A percentile compares a stretch with the other conserved stretches of the same genome.
These are phyloP conservation scores for Desmodus rotundus DNA, from an alignment of 2,113 vertebrate genomes.

Conservation along the genomic window DNA sequence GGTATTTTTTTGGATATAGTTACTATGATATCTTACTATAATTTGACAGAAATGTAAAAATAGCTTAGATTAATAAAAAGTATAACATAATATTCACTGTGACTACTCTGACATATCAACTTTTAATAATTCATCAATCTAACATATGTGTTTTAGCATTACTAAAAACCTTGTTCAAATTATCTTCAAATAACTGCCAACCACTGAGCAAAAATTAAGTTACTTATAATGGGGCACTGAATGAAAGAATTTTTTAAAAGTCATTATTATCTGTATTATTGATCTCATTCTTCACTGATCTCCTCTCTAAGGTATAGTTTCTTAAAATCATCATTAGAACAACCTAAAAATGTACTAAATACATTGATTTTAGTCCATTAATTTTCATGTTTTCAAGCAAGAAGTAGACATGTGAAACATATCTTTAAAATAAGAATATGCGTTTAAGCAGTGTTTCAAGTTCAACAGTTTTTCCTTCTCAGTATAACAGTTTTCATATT, in stretches of 20 bases:
- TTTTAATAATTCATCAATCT: conserved; percentile 18
- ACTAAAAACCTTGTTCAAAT: neutral
- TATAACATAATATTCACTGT: neutral
- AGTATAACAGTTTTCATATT: neutral
- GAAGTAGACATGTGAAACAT: neutral
- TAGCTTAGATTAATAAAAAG: neutral
- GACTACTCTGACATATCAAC: neutral
- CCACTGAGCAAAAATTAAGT: neutral
- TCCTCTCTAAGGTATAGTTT: neutral
- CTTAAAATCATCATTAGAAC: neutral
- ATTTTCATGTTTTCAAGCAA: neutral
- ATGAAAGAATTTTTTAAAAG: neutral
- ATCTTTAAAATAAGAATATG: neutral
- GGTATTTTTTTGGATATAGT: neutral
- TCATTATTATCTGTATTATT: neutral
- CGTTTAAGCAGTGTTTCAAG: neutral
- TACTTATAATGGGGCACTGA: neutral
- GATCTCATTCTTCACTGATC: neutral
- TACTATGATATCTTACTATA: neutral
- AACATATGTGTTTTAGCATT: neutral
- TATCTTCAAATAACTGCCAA: neutral
- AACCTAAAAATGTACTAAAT: neutral
- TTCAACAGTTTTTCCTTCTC: neutral
- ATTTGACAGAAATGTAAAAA: neutral
- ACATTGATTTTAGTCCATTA: neutral